These are phyloP conservation scores for Pseudopodoces humilis DNA, from an alignment of 2,113 vertebrate genomes.

Conservation along the genomic window DNA sequence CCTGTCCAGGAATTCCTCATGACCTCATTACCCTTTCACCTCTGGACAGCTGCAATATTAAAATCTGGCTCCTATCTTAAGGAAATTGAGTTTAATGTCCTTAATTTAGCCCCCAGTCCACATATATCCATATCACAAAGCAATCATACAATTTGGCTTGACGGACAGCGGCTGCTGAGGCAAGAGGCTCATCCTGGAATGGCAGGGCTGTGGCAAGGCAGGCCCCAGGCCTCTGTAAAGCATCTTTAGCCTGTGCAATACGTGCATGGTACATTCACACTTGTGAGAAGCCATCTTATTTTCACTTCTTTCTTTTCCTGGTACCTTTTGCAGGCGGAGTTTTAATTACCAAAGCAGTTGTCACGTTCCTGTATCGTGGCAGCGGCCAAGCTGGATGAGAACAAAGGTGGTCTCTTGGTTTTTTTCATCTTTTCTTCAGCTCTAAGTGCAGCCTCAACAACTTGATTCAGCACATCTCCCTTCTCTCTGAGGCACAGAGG, in stretches of 20 bases:
- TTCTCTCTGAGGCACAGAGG: not conserved
- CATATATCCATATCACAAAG: constrained; percentile 41
- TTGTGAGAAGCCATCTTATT: not conserved
- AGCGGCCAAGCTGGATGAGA: not conserved
- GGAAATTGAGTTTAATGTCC: constrained; percentile 62
- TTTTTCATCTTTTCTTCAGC: not conserved
- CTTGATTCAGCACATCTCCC: fast-evolving
- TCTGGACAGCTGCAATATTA: constrained; percentile 65
- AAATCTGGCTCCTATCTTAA: constrained; percentile 62
- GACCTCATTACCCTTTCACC: constrained; percentile 73
- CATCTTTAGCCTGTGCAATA: not conserved
- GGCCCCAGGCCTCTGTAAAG: not conserved
- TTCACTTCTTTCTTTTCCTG: not conserved
- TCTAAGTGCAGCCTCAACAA: not conserved
- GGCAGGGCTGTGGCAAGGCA: constrained; percentile 15
- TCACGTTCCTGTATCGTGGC: fast-evolving
- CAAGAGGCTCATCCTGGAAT: constrained; percentile 22
- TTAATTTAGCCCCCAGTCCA: constrained; percentile 50
- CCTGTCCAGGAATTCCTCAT: constrained; percentile 70
- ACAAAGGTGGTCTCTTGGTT: fast-evolving
- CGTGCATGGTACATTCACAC: fast-evolving
- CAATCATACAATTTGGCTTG: constrained; percentile 7
- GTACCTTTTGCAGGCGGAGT: fast-evolving
- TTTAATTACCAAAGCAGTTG: not conserved
- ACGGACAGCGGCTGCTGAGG: not conserved